Evolutionary conservation across 1,140 invertebrate species (phyloP).

Genomic region (Zaprionus camerounensis): DNA sequence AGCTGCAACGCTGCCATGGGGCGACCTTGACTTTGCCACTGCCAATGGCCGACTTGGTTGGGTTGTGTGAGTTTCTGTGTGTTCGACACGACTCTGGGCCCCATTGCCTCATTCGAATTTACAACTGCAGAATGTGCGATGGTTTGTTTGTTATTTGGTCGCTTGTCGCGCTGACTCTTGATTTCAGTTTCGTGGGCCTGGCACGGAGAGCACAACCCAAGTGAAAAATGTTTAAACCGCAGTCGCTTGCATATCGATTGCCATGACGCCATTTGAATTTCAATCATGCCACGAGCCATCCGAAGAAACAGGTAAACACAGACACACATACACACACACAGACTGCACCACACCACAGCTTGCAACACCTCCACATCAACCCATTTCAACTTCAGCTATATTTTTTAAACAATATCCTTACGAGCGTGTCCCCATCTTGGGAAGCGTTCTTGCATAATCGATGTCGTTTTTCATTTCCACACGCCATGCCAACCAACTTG

Average conservation of each 20-base stretch:
- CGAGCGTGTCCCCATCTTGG: conserved; percentile 16
- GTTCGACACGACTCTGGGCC: conserved; percentile 15
- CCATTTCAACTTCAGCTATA: conserved; percentile 5
- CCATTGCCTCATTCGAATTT: conserved; percentile 42
- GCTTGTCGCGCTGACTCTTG: background rate
- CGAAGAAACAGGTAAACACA: conserved; percentile 30
- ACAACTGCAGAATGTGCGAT: conserved; percentile 32
- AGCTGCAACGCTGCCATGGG: conserved; percentile 55
- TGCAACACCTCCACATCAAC: background rate
- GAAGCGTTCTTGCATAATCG: conserved; percentile 65
- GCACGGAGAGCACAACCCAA: conserved; percentile 1
- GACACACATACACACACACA: too few species aligned
- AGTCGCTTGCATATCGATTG: conserved; percentile 46
- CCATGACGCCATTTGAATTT: conserved; percentile 46
- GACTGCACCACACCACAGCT: background rate
- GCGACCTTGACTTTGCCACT: conserved; percentile 70
- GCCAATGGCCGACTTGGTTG: conserved; percentile 39
- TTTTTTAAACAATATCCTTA: conserved; percentile 65
- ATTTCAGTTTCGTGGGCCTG: conserved; percentile 21
- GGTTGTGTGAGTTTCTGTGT: background rate
- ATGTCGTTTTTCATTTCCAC: conserved; percentile 72
- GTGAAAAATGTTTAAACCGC: conserved; percentile 33
- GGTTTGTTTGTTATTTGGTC: conserved; percentile 21
- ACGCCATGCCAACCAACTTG: conserved; percentile 3
- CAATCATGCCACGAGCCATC: conserved; percentile 35